Evolutionary conservation across 2,797 vertebrate genomes (phyloP).

Genomic region (Myiotriccus ornatus): DNA sequence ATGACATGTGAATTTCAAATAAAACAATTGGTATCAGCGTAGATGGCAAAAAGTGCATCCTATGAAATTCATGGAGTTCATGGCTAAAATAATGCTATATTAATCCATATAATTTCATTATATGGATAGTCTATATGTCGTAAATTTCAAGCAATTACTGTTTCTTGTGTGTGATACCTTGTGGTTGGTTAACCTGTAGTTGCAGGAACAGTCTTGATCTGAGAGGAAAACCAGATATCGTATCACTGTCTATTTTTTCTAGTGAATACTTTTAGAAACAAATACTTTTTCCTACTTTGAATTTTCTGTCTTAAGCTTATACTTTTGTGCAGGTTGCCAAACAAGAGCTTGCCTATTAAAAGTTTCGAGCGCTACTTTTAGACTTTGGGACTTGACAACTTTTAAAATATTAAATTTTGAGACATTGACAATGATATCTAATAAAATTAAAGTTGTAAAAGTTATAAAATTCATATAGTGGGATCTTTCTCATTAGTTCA

Average conservation of each 20-base stretch:
- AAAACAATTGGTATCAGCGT: background rate
- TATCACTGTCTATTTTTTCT: background rate
- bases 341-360: background rate
- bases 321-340: background rate
- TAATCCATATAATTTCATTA: conserved; percentile 1
- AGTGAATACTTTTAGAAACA: background rate
- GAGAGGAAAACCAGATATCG: background rate
- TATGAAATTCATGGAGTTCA: background rate
- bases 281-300: background rate
- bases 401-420: background rate
- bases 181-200: background rate
- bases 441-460: background rate
- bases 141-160: background rate
- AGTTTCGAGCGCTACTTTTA: background rate
- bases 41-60: background rate
- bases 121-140: background rate
- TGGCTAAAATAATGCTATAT: background rate
- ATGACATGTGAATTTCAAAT: background rate
- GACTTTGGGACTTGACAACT: background rate
- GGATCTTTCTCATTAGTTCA: background rate
- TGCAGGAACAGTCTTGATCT: background rate
- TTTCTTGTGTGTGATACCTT: background rate
- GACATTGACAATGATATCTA: background rate
- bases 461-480: background rate
- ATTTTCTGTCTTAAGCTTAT: background rate